Percentiles rank a stretch among this genome's conserved stretches.
Evolutionary conservation across 1,140 invertebrate genomes (phyloP).

Genomic region (Heterodera carotae): DNA sequence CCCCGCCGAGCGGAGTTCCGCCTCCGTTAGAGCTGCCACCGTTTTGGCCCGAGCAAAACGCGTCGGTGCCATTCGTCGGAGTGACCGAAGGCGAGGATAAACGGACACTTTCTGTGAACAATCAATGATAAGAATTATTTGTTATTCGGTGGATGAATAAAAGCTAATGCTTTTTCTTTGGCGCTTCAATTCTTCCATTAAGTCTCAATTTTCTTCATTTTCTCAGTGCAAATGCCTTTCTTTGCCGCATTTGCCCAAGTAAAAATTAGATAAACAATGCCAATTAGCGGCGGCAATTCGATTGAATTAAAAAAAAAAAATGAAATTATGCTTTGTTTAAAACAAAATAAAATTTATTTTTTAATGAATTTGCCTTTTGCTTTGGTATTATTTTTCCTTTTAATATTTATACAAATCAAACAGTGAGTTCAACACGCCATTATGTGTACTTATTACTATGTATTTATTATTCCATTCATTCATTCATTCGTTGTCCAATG

Average conservation of each 20-base stretch:
- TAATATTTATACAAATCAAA: background rate
- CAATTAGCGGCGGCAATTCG: slow-evolving; percentile 3
- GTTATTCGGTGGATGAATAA: too few species aligned
- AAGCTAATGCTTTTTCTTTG: background rate
- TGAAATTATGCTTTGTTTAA: too few species aligned
- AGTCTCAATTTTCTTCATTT: background rate
- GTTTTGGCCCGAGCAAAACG: background rate
- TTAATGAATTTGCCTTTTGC: background rate
- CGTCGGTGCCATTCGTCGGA: slow-evolving; percentile 10
- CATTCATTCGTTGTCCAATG: too few species aligned
- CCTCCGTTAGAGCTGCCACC: background rate
- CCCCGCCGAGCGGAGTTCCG: background rate
- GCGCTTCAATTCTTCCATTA: background rate
- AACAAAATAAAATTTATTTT: background rate
- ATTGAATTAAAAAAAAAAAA: background rate
- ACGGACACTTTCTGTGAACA: background rate
- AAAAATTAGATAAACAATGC: slow-evolving; percentile 5
- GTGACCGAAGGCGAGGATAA: background rate
- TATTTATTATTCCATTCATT: too few species aligned
- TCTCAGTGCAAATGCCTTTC: background rate
- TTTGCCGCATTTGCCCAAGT: background rate
- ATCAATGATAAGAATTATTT: too few species aligned
- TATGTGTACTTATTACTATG: too few species aligned
- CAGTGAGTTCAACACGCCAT: background rate
- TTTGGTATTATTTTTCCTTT: background rate